Evolutionary conservation across 2,797 vertebrate genomes (phyloP).

Genomic region (Enteromius viviparus): DNA sequence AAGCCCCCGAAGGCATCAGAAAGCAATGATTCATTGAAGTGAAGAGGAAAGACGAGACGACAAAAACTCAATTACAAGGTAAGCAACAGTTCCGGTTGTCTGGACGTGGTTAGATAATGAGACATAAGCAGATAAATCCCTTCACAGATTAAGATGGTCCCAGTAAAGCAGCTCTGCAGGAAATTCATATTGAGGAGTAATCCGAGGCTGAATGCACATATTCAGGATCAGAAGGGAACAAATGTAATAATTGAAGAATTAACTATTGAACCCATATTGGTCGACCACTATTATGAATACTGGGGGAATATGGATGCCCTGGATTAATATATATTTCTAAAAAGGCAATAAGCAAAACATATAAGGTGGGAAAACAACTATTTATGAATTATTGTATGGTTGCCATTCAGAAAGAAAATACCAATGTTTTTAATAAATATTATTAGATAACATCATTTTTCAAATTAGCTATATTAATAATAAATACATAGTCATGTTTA

Average conservation of each 20-base stretch:
- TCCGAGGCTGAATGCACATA: constrained; percentile 1
- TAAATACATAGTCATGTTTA: not conserved
- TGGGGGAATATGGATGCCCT: not conserved
- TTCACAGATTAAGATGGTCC: constrained; percentile 38
- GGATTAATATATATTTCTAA: not conserved
- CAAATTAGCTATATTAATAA: not conserved
- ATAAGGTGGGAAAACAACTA: not conserved
- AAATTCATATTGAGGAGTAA: constrained; percentile 24
- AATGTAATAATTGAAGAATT: constrained; percentile 21
- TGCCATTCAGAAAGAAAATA: not conserved
- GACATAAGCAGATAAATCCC: constrained; percentile 28
- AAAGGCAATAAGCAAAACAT: not conserved
- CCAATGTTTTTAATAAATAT: not conserved
- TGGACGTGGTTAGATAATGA: constrained; percentile 34
- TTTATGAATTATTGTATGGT: not conserved
- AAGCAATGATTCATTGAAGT: constrained; percentile 39
- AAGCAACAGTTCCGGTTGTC: constrained; percentile 40
- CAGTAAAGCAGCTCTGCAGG: constrained; percentile 20
- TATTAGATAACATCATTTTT: not conserved
- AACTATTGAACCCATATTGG: not conserved
- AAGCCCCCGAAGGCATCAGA: constrained; percentile 49
- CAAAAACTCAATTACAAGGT: constrained; percentile 50
- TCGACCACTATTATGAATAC: not conserved
- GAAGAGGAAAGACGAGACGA: constrained; percentile 37
- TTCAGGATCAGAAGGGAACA: constrained; percentile 13